phyloP scores from a whole-genome alignment of 1,140 invertebrate genomes.

The Drosophila tsacasi region DNA sequence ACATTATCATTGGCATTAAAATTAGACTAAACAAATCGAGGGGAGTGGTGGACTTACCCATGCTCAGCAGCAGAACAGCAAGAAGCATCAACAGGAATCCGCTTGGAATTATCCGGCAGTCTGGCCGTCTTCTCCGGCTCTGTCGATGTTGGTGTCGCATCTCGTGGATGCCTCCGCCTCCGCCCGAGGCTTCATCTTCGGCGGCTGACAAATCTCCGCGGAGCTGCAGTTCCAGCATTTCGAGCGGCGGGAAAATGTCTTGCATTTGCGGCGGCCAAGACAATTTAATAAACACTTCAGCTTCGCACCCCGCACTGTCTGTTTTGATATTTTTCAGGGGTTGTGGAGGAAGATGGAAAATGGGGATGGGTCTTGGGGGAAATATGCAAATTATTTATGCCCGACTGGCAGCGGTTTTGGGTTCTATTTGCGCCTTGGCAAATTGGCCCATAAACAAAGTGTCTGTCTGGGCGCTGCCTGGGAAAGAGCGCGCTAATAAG shows the following conservation, averaged over 20 bases:
- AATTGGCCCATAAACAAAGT: constrained; percentile 57
- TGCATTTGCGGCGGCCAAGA: constrained; percentile 58
- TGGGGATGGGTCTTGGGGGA: constrained; percentile 26
- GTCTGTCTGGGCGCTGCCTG: constrained; percentile 27
- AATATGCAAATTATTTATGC: constrained; percentile 66
- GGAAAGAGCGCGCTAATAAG: constrained; percentile 41
- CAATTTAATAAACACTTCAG: constrained; percentile 81
- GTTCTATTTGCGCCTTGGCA: constrained; percentile 40
- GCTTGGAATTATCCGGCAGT: constrained; percentile 25
- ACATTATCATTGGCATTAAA: constrained; percentile 35
- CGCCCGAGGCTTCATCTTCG: constrained; percentile 21
- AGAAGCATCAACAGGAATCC: constrained; percentile 32
- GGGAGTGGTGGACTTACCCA: constrained; percentile 48
- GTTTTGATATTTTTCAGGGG: constrained; percentile 16
- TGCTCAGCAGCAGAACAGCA: constrained; percentile 42
- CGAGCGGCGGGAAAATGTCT: constrained; percentile 45
- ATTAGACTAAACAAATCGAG: constrained; percentile 18
- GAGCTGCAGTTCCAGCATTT: constrained; percentile 52
- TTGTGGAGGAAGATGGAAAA: constrained; percentile 1
- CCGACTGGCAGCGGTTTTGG: constrained; percentile 34
- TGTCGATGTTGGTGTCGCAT: constrained; percentile 46
- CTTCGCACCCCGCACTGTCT: constrained; percentile 59
- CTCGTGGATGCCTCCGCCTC: constrained; percentile 28
- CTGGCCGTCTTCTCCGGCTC: constrained; percentile 28
- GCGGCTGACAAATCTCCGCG: constrained; percentile 52